phyloP scores from a whole-genome alignment of 2,888 invertebrate species.

The Pachymerium ferrugineum region DNA sequence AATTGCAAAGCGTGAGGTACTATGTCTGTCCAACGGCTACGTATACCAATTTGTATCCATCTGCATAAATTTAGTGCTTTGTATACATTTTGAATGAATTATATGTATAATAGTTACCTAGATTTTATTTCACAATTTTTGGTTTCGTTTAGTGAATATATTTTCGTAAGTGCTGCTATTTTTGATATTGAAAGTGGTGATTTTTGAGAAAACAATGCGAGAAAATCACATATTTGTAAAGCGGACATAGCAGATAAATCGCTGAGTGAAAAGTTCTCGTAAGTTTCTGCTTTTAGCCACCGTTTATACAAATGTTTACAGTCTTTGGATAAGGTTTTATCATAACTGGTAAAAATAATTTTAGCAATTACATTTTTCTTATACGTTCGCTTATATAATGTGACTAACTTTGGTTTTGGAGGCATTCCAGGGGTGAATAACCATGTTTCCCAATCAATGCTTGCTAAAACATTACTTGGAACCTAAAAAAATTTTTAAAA shows the following conservation, averaged over 20 bases:
- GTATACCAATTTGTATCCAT: constrained; percentile 72
- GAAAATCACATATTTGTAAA: constrained; percentile 62
- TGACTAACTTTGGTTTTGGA: constrained; percentile 68
- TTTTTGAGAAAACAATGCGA: constrained; percentile 61
- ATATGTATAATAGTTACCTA: constrained; percentile 49
- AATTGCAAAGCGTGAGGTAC: constrained; percentile 66
- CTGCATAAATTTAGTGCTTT: no score
- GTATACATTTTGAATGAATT: no score
- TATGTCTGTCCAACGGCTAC: constrained; percentile 62
- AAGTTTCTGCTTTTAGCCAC: constrained; percentile 53
- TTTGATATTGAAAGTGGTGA: constrained; percentile 55
- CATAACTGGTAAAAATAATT: constrained; percentile 63
- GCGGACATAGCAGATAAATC: constrained; percentile 58
- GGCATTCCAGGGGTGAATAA: constrained; percentile 80
- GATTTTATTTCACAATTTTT: constrained; percentile 72
- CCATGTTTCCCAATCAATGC: constrained; percentile 80
- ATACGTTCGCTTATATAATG: neutral
- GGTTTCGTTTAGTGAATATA: constrained; percentile 60
- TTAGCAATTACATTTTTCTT: neutral
- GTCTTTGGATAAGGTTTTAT: constrained; percentile 60
- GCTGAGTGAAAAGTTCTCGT: constrained; percentile 48
- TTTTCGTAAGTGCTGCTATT: constrained; percentile 57
- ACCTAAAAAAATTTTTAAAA: no score
- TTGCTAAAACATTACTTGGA: neutral
- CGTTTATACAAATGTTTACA: constrained; percentile 56